These are phyloP conservation scores for Sterna hirundo DNA, from an alignment of 2,113 vertebrate species.

Conservation along the genomic window DNA sequence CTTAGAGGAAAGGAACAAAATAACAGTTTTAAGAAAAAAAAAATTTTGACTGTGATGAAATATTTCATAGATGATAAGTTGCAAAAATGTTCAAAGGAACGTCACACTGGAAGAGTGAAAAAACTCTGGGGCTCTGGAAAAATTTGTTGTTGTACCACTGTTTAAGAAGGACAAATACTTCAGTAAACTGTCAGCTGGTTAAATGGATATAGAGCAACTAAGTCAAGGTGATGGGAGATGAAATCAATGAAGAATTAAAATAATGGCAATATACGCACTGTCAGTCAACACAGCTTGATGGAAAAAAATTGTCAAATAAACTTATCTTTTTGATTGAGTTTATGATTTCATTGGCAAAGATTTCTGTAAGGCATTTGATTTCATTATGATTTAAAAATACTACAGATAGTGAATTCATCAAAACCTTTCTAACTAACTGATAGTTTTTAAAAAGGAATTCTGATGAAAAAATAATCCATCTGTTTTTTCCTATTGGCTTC, in stretches of 20 bases:
- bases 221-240: neutral
- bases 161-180: neutral
- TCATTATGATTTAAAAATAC: neutral
- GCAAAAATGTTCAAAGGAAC: neutral
- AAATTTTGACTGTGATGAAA: neutral
- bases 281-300: neutral
- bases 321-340: neutral
- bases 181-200: neutral
- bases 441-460: neutral
- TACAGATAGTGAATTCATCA: neutral
- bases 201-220: neutral
- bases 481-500: neutral
- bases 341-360: neutral
- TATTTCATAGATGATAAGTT: neutral
- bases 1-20: neutral
- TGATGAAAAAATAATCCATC: neutral
- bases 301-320: neutral
- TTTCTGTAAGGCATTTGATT: neutral
- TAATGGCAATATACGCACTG: neutral
- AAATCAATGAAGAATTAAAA: conserved; percentile 19
- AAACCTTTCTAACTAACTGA: neutral
- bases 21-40: neutral
- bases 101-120: neutral
- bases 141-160: neutral
- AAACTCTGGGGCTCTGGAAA: neutral